These are phyloP conservation scores for Limosa lapponica DNA, from an alignment of 2,797 vertebrate genomes.

Conservation along the genomic window DNA sequence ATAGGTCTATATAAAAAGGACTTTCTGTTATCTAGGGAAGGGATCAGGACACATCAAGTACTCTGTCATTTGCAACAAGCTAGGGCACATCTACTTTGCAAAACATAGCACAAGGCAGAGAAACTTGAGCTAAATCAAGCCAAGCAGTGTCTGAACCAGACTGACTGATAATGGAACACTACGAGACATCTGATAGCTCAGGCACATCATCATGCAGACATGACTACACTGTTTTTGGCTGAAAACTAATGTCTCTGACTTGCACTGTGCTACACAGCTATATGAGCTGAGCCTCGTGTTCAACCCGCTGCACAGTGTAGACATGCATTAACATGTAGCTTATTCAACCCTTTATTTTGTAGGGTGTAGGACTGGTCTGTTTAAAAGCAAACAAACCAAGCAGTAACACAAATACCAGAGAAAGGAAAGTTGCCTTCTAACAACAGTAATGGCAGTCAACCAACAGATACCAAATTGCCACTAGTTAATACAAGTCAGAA, in stretches of 20 bases:
- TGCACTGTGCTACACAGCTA: not conserved
- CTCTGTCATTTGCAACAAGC: not conserved
- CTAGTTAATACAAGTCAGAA: not conserved
- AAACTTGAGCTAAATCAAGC: not conserved
- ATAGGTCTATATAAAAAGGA: not conserved
- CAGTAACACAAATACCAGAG: not conserved
- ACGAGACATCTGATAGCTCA: not conserved
- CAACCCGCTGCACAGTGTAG: rapidly evolving
- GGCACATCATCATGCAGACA: not conserved
- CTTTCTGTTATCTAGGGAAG: not conserved
- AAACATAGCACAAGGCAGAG: not conserved
- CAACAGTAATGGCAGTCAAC: not conserved
- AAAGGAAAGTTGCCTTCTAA: not conserved
- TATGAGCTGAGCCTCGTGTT: rapidly evolving
- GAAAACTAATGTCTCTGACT: not conserved
- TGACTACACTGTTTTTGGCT: not conserved
- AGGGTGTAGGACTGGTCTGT: not conserved
- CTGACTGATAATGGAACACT: not conserved
- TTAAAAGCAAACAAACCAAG: not conserved
- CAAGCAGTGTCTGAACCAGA: not conserved
- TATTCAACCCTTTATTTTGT: not conserved
- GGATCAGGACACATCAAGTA: not conserved
- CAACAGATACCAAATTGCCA: not conserved
- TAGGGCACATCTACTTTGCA: not conserved
- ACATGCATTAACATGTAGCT: not conserved